A percentile compares a stretch with the other conserved stretches of the same genome.
These are phyloP conservation scores for Rotaria socialis DNA, from an alignment of 2,888 invertebrate genomes.

Conservation along the genomic window DNA sequence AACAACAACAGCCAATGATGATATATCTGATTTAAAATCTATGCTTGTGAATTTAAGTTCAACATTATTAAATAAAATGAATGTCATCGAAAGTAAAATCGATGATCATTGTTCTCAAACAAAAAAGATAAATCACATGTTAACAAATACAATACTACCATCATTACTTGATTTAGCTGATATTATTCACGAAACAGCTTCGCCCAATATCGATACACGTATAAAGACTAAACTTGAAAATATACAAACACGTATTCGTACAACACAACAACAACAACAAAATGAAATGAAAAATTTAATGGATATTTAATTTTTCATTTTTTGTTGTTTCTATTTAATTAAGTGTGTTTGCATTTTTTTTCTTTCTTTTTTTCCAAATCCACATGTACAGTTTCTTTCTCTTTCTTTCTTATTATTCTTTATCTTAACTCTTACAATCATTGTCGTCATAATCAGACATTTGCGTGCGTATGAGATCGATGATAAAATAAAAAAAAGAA, in stretches of 20 bases:
- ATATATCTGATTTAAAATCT: not conserved
- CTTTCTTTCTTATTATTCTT: not conserved
- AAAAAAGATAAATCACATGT: not conserved
- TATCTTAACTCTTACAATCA: constrained; percentile 6
- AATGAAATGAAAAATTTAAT: constrained; percentile 6
- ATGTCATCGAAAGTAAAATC: not conserved
- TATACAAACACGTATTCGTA: not conserved
- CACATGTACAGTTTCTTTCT: constrained; percentile 1
- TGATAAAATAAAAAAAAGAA: not conserved
- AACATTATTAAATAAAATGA: not conserved
- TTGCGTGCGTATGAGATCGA: not conserved
- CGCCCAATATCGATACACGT: not conserved
- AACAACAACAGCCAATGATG: no score
- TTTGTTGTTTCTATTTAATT: not conserved
- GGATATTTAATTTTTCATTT: not conserved
- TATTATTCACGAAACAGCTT: constrained; percentile 1
- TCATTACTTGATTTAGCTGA: not conserved
- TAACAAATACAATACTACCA: not conserved
- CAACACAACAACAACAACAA: constrained; percentile 3
- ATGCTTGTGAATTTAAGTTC: not conserved
- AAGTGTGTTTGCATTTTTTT: not conserved
- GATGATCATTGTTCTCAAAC: constrained; percentile 1
- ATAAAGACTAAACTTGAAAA: not conserved
- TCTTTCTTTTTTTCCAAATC: not conserved
- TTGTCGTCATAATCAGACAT: not conserved